Conservation (phyloP, 1,140 invertebrate species). For the Drosophila arizonae region DNA sequence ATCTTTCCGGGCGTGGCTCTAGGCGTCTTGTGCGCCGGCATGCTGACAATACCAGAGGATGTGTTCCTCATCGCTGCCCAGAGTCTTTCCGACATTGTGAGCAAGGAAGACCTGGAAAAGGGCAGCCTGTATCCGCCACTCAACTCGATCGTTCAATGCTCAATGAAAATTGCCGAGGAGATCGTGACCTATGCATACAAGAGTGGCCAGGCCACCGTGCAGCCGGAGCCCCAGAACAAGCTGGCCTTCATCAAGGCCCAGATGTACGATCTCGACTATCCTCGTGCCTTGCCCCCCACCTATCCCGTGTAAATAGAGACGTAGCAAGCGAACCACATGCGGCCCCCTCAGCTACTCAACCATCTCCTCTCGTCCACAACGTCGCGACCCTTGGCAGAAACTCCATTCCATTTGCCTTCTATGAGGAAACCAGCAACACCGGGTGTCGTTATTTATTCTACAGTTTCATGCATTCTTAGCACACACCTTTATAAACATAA, state of each 20-base stretch:
- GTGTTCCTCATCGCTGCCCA: constrained; percentile 94
- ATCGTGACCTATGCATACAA: constrained; percentile 95
- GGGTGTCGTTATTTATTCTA: constrained; percentile 68
- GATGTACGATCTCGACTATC: constrained; percentile 90
- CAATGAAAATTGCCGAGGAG: constrained; percentile 92
- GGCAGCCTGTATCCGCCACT: constrained; percentile 98
- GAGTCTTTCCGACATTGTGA: constrained; percentile 92
- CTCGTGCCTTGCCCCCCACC: constrained; percentile 85
- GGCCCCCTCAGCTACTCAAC: constrained; percentile 1
- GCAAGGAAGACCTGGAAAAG: constrained; percentile 89
- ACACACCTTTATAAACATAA: not conserved
- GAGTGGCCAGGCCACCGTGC: constrained; percentile 90
- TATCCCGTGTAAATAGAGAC: constrained; percentile 59
- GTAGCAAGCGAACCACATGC: not conserved
- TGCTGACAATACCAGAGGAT: constrained; percentile 93
- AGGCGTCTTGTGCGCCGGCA: constrained; percentile 91
- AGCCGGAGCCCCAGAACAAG: constrained; percentile 90
- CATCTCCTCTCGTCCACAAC: not conserved
- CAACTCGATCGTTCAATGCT: constrained; percentile 93
- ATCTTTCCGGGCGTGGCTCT: constrained; percentile 97
- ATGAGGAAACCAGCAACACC: constrained; percentile 18
- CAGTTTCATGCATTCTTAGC: constrained; percentile 48
- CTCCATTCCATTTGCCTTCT: constrained; percentile 44
- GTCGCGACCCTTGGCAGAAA: not conserved
- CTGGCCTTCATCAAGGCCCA: constrained; percentile 91